These are phyloP conservation scores for Cyclina sinensis DNA, from an alignment of 1,140 invertebrate genomes.

Conservation along the genomic window DNA sequence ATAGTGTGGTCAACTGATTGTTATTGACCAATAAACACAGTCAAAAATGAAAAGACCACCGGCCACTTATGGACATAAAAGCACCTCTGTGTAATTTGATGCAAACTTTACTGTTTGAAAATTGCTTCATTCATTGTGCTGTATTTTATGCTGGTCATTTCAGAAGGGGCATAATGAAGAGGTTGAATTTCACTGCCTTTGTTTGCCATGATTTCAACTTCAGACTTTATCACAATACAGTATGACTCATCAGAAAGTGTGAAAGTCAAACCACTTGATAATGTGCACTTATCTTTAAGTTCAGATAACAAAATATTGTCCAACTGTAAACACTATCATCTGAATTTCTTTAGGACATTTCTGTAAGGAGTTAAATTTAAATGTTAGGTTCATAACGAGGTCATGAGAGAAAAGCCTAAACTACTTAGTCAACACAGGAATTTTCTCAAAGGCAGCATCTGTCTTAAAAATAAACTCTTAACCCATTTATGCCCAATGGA, in stretches of 20 bases:
- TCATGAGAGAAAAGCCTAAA: no score
- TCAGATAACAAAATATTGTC: not conserved
- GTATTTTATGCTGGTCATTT: not conserved
- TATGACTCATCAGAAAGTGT: not conserved
- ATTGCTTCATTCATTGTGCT: constrained; percentile 21
- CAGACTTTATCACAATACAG: not conserved
- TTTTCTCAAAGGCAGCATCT: no score
- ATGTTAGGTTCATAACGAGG: no score
- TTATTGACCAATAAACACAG: constrained; percentile 36
- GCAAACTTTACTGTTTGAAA: constrained; percentile 23
- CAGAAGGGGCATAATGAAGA: not conserved
- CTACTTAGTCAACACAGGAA: no score
- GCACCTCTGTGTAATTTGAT: constrained; percentile 23
- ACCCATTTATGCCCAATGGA: no score
- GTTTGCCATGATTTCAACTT: constrained; percentile 4
- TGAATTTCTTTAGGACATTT: not conserved
- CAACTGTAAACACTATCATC: not conserved
- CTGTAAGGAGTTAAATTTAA: no score
- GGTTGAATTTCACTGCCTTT: not conserved
- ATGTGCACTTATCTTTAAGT: not conserved
- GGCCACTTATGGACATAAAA: not conserved
- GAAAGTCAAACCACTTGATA: not conserved
- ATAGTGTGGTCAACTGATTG: constrained; percentile 13
- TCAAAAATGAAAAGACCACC: constrained; percentile 1
- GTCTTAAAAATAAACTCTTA: no score